phyloP scores from a whole-genome alignment of 2,113 vertebrate species.

The Hiodon alosoides region DNA sequence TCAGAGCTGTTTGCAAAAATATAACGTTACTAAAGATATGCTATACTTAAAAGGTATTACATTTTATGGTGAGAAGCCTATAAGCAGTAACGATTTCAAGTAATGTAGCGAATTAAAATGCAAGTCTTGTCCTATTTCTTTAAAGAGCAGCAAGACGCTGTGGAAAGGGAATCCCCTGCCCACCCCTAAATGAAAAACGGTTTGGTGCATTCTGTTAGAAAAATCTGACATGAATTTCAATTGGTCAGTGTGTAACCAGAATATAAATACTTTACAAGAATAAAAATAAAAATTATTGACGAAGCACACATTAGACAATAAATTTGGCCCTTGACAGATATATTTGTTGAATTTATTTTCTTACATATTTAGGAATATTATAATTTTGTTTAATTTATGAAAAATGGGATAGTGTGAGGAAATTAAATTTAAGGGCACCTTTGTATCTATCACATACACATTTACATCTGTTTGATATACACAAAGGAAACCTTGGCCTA shows the following conservation, averaged over 20 bases:
- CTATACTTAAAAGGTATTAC: neutral
- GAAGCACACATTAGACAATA: too few relatives aligned
- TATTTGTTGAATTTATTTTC: too few relatives aligned
- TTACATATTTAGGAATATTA: too few relatives aligned
- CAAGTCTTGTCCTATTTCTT: neutral
- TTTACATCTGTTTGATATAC: too few relatives aligned
- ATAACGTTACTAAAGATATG: neutral
- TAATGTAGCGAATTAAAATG: neutral
- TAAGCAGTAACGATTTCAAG: neutral
- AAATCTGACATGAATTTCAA: slow-evolving; percentile 14
- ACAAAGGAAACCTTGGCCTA: too few relatives aligned
- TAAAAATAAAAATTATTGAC: too few relatives aligned
- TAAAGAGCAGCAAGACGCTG: neutral
- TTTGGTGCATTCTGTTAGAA: slow-evolving; percentile 22
- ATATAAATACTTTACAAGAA: neutral
- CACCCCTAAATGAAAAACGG: slow-evolving; percentile 8
- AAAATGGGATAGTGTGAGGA: too few relatives aligned
- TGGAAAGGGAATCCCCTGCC: slow-evolving; percentile 24
- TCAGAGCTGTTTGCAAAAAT: slow-evolving; percentile 22
- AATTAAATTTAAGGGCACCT: too few relatives aligned
- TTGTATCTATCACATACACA: too few relatives aligned
- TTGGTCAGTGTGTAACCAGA: neutral
- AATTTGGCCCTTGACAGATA: too few relatives aligned
- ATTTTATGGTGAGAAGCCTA: neutral
- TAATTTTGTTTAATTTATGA: too few relatives aligned